Evolutionary conservation across 1,140 invertebrate genomes (phyloP).

Genomic region (Dinoponera quadriceps): DNA sequence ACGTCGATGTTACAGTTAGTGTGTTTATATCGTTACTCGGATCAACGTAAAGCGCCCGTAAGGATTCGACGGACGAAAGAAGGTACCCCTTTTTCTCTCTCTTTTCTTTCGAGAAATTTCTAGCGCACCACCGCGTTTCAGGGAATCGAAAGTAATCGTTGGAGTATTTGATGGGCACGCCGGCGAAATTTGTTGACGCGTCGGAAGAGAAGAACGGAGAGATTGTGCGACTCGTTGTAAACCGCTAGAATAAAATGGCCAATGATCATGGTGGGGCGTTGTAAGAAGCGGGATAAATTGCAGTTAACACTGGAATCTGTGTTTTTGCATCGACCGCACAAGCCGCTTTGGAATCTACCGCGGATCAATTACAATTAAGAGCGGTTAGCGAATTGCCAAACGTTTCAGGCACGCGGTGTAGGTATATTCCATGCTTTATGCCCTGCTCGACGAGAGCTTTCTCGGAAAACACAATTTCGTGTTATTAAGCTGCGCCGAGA

Average conservation of each 20-base stretch:
- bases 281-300: conserved; percentile 83
- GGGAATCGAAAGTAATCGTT: conserved; percentile 29
- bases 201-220: conserved; percentile 76
- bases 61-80: conserved; percentile 39
- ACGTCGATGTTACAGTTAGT: no score
- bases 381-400: conserved; percentile 85
- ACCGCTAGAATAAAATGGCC: conserved; percentile 52
- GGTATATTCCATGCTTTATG: conserved; percentile 78
- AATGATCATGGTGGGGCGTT: conserved; percentile 8
- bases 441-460: conserved; percentile 76
- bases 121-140: conserved; percentile 23
- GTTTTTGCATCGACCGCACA: conserved; percentile 79
- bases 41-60: no score
- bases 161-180: conserved; percentile 76
- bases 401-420: conserved; percentile 78
- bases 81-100: conserved; percentile 4
- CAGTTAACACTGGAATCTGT: conserved; percentile 84
- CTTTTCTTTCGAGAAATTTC: conserved; percentile 32
- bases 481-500: conserved; percentile 35
- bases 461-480: conserved; percentile 65
- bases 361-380: conserved; percentile 86
- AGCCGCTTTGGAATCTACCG: conserved; percentile 82
- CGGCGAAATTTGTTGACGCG: conserved; percentile 79
- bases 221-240: conserved; percentile 77
- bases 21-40: no score